These are phyloP conservation scores for Coenonympha glycerion DNA, from an alignment of 2,888 invertebrate genomes.

Conservation along the genomic window DNA sequence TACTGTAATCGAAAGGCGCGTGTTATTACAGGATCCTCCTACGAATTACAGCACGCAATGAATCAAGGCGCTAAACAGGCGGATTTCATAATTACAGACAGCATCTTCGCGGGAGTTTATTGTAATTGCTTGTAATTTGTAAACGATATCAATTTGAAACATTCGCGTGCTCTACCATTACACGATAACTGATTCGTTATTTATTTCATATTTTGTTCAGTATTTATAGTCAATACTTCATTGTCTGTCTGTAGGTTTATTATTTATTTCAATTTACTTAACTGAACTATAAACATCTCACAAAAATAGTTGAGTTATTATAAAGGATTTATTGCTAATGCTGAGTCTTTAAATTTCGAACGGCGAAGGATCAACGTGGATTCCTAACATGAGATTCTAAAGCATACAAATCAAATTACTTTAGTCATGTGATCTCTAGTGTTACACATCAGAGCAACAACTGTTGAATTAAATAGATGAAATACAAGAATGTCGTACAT, in stretches of 20 bases:
- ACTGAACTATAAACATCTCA: background rate
- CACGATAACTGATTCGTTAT: conserved; percentile 39
- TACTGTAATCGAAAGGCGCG: conserved; percentile 7
- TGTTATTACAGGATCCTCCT: conserved; percentile 6
- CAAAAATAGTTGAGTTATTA: conserved; percentile 17
- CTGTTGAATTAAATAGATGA: no score
- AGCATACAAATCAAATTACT: no score
- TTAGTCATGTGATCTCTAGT: no score
- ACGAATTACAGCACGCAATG: conserved; percentile 32
- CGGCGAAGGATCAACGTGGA: no score
- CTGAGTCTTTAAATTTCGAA: no score
- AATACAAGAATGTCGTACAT: no score
- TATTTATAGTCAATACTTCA: background rate
- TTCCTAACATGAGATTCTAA: no score
- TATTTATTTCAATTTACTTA: background rate
- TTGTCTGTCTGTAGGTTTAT: conserved; percentile 6
- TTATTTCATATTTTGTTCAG: conserved; percentile 34
- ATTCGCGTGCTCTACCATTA: conserved; percentile 40
- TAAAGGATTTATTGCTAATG: no score
- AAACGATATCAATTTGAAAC: conserved; percentile 48
- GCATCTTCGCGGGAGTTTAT: conserved; percentile 35
- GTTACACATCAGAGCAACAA: no score
- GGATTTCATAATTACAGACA: conserved; percentile 39
- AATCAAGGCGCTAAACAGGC: conserved; percentile 48
- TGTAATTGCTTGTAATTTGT: conserved; percentile 39